Evolutionary conservation across 2,113 vertebrate genomes (phyloP).

Genomic region (Tetrao urogallus): DNA sequence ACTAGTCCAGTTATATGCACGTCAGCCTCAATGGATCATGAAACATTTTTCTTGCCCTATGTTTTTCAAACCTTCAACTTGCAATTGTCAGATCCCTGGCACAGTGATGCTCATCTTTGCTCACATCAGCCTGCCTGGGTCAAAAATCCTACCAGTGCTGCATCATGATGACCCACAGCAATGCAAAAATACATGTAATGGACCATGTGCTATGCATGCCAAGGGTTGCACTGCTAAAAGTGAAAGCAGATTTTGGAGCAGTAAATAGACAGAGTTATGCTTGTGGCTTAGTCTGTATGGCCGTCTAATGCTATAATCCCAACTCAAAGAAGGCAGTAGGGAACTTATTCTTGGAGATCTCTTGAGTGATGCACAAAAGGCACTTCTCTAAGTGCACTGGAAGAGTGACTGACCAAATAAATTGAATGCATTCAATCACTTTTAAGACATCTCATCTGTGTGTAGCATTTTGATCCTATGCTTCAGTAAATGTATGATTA

Average conservation of each 20-base stretch:
- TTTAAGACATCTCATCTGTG: constrained; percentile 16
- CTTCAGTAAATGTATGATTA: constrained; percentile 54
- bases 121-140: not conserved
- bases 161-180: fast-evolving
- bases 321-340: not conserved
- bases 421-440: constrained; percentile 35
- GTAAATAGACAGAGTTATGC: not conserved
- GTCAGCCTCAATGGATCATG: not conserved
- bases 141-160: not conserved
- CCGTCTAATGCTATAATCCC: not conserved
- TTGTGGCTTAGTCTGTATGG: fast-evolving
- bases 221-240: not conserved
- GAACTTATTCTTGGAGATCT: not conserved
- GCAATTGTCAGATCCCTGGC: not conserved
- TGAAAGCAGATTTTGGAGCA: not conserved
- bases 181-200: not conserved
- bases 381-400: not conserved
- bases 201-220: not conserved
- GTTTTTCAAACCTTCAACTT: not conserved
- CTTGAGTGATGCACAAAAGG: constrained; percentile 44
- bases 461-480: constrained; percentile 47
- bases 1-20: not conserved
- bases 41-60: not conserved
- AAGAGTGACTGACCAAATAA: constrained; percentile 47
- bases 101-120: fast-evolving